Percentiles rank a stretch among this genome's conserved stretches.
phyloP scores from a whole-genome alignment of 1,140 invertebrate species.

The Lepidotrigona ventralis region DNA sequence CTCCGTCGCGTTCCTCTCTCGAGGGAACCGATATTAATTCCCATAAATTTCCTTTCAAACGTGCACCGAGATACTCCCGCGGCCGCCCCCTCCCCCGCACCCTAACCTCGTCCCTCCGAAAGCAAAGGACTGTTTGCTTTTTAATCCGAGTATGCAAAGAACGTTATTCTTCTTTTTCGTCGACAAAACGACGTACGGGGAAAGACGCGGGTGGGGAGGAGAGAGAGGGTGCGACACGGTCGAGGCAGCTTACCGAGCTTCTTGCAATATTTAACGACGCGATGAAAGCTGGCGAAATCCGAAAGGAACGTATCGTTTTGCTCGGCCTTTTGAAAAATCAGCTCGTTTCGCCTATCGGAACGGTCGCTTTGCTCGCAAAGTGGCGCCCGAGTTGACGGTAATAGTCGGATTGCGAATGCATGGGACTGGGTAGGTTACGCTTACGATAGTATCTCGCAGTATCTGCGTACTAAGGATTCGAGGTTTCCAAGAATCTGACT shows the following conservation, averaged over 20 bases:
- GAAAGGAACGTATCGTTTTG: background rate
- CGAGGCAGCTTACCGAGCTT: constrained; percentile 2
- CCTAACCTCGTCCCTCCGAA: background rate
- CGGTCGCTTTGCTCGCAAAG: background rate
- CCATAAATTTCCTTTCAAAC: constrained; percentile 81
- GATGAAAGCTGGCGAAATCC: constrained; percentile 26
- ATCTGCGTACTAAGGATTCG: background rate
- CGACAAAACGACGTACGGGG: constrained; percentile 33
- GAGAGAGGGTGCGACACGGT: background rate
- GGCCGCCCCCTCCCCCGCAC: background rate
- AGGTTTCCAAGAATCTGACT: background rate
- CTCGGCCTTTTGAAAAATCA: background rate
- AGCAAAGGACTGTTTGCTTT: constrained; percentile 74
- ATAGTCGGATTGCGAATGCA: constrained; percentile 26
- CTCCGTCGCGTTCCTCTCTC: constrained; percentile 57
- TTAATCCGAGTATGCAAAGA: constrained; percentile 79
- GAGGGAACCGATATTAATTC: constrained; percentile 80
- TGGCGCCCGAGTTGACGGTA: background rate
- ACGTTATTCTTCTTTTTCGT: constrained; percentile 73
- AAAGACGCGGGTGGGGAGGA: background rate
- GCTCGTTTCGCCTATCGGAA: background rate
- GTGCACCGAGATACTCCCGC: constrained; percentile 64
- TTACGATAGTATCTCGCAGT: background rate
- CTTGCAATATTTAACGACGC: constrained; percentile 32
- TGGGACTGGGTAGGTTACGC: background rate